Base-by-base conservation (phyloP, 2,113 vertebrate species). In the Stomatorhinus ivindoensis region DNA sequence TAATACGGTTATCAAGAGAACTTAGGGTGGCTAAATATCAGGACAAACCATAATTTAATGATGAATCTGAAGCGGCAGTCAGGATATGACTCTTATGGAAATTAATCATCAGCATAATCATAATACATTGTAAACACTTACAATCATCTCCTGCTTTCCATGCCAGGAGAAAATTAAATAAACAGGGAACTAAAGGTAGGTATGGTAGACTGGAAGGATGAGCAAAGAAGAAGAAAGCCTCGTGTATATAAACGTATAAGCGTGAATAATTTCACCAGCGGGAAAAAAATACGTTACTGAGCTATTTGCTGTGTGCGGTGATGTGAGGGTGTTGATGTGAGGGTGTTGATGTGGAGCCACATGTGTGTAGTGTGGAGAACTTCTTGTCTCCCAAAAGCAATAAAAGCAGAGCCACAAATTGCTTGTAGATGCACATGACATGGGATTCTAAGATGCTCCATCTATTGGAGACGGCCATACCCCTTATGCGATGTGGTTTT, bases 161-260 rank as follows among this genome's bases (percentile, higher is more conserved):
- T 80, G 31, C 31, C 73, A 19, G 73, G 73, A 80, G 73, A 80
- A 80, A 80, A 80, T 80, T 80, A 80, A 80, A 80, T 80, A 80
- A 80, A 42, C 31, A 3, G 4, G 73, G 73, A 80, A 80, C 11
- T 80, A 6, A 80, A 80, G 73, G 31, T 4, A 73, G n/a, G 73
- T 69, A 31, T 13, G 61, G 27, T 11, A 69, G 61, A 31, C 61
- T 42, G 73, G 35, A 31, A 39, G 69, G 69, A 39, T 15, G 5
- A 19, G 31, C 69, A 76, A 76, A 76, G 69, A 76, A 13, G 69
- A 80, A 80, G 73, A 42, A 80, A 39, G 73, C 6, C 11, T 80
- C 2, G 4, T 80, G 13, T 80, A 80, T 80, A 80, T 39, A 39
- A 80, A 80, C 73, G 35, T 42, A 80, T 80, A 69, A 27, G n/a